phyloP scores from a whole-genome alignment of 2,113 vertebrate species.

The Pseudorasbora parva region DNA sequence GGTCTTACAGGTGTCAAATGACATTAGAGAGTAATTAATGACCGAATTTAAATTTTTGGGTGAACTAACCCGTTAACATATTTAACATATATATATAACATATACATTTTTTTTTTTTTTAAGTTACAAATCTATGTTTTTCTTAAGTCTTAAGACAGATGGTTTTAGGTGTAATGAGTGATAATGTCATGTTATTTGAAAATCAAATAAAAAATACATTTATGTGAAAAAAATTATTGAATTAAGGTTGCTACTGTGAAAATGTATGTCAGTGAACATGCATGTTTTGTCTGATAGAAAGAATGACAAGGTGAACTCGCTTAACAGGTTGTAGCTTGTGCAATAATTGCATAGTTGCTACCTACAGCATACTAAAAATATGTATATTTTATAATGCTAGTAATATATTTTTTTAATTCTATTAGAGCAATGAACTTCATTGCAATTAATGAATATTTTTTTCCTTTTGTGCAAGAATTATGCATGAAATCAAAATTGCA shows the following conservation, averaged over 20 bases:
- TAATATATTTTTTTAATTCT: not conserved
- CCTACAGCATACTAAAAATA: not conserved
- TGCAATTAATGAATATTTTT: too few species aligned
- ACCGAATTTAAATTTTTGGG: too few species aligned
- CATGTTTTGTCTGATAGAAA: not conserved
- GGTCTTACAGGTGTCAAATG: too few species aligned
- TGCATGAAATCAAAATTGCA: not conserved
- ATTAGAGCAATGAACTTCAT: not conserved
- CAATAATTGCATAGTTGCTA: slow-evolving; percentile 9
- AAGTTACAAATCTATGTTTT: too few species aligned
- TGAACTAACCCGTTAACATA: too few species aligned
- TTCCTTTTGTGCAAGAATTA: not conserved
- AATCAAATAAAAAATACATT: not conserved
- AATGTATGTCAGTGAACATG: not conserved
- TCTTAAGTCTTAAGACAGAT: not conserved
- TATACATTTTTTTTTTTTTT: too few species aligned
- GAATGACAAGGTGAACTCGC: not conserved
- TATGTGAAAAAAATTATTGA: not conserved
- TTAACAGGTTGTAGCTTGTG: slow-evolving; percentile 17
- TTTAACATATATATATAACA: too few species aligned
- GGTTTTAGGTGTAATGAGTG: not conserved
- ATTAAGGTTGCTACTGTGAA: slow-evolving; percentile 2
- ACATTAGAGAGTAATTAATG: too few species aligned
- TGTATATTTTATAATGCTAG: not conserved
- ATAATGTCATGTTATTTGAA: not conserved